Evolutionary conservation across 2,113 vertebrate genomes (phyloP).

Genomic region (Lepisosteus osseus): DNA sequence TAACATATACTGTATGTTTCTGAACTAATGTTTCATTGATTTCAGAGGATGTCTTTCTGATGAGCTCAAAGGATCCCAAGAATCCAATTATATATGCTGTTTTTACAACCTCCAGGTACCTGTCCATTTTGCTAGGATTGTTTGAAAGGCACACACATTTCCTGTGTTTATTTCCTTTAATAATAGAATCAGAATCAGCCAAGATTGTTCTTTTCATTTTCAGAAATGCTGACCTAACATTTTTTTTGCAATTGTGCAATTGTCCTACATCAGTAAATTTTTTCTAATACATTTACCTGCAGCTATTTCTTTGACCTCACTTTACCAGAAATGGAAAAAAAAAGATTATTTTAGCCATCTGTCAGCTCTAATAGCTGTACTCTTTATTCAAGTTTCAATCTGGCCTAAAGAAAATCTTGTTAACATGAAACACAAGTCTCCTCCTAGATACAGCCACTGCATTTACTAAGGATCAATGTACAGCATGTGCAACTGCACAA

Average conservation of each 20-base stretch:
- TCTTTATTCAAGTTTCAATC: constrained; percentile 14
- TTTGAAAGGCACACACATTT: no score
- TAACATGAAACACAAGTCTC: constrained; percentile 25
- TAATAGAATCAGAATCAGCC: no score
- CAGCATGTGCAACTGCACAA: background rate
- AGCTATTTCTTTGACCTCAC: background rate
- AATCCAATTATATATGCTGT: constrained; percentile 92
- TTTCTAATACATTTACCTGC: constrained; percentile 4
- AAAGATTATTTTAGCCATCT: background rate
- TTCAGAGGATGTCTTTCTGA: constrained; percentile 93
- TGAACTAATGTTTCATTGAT: constrained; percentile 17
- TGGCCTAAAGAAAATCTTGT: constrained; percentile 27
- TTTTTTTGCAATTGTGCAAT: constrained; percentile 28
- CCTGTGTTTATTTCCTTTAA: no score
- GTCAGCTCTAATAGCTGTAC: background rate
- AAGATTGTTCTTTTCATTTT: no score
- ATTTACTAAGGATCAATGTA: background rate
- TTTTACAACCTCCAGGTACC: constrained; percentile 96
- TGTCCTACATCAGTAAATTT: background rate
- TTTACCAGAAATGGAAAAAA: constrained; percentile 9
- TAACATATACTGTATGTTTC: constrained; percentile 6
- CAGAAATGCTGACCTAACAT: constrained; percentile 4
- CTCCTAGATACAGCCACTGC: background rate
- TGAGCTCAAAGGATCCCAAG: constrained; percentile 96
- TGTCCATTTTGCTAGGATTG: constrained; percentile 6